A percentile compares a stretch with the other conserved stretches of the same genome.
These are phyloP conservation scores for Diarsia brunnea DNA, from an alignment of 2,888 invertebrate species.

Conservation along the genomic window DNA sequence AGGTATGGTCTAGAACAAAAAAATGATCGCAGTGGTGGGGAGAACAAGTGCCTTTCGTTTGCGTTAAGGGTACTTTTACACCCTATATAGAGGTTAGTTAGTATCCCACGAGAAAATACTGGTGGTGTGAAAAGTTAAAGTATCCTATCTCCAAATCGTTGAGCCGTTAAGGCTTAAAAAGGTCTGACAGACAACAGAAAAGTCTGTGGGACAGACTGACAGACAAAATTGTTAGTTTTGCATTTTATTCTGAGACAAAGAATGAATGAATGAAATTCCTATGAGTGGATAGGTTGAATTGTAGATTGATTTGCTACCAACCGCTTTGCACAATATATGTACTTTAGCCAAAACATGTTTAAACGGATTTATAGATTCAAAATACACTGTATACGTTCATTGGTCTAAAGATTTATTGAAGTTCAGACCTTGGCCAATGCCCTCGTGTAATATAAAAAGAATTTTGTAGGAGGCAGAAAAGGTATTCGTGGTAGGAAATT, in stretches of 20 bases:
- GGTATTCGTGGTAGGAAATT: not conserved
- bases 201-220: no score
- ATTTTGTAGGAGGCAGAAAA: constrained; percentile 20
- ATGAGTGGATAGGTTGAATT: not conserved
- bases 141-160: not conserved
- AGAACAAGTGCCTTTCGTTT: no score
- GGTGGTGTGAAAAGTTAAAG: not conserved
- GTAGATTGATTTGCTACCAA: not conserved
- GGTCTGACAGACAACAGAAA: not conserved
- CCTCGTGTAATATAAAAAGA: constrained; percentile 21
- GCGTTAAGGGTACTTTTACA: no score
- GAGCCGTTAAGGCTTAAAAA: not conserved
- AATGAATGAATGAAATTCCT: no score
- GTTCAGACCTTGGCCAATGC: constrained; percentile 13
- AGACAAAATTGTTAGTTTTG: not conserved
- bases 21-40: no score
- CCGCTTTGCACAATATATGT: not conserved
- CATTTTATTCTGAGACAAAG: no score
- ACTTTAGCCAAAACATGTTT: not conserved
- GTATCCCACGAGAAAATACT: not conserved
- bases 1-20: no score
- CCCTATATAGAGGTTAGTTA: not conserved
- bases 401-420: constrained; percentile 12
- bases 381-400: not conserved
- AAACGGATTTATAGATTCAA: no score